Evolutionary conservation across 2,888 invertebrate genomes (phyloP), one percentile per base, ranked within the genome.

Genomic region (Spodoptera littoralis): DNA sequence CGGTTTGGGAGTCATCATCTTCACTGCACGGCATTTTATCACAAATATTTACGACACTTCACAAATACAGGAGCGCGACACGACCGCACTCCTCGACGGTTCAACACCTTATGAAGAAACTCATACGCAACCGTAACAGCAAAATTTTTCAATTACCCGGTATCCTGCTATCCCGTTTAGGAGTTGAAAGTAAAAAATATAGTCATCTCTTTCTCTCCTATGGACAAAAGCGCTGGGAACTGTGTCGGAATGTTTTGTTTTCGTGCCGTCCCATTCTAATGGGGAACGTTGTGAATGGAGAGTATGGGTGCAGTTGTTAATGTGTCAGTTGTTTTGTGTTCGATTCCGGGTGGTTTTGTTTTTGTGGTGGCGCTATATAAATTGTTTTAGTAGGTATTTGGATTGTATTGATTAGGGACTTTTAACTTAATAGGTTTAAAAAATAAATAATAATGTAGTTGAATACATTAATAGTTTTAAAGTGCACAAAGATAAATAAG

Each of bases 21-120:
- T 96, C 96, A 90, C 96, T 96, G 80, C 95, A 95, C 80, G 95
- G 96, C 96, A 96, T 96, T 83, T 79, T 86, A 11, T 24, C 73
- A 36, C 36, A 36, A 36, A 36, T 9, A 36, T 36, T 36, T 8
- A 36, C 36, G 36, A 36, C 36, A 73, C 73, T 70, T 44, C 58
- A 76, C 74, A 42, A 54, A 8, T 55, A 46, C 47, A 55, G 13
- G 48, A 43, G 27, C 50, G 75, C 69, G 13, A 76, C 80, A 84
- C 84, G 87, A 85, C 88, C 70, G 13, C 72, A 60, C 88, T 60
- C 73, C 57, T 70, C 84, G 78, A 76, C 75, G 81, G 69, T 77
- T 68, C 67, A 76, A 74, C 78, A 83, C 83, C 73, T 83, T 83
- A 88, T 90, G 87, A 80, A 66, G 65, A 77, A 64, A 85, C 81